A percentile compares a stretch with the other conserved stretches of the same genome.
Evolutionary conservation across 2,888 invertebrate genomes (phyloP).

Genomic region (Galeruca laticollis): DNA sequence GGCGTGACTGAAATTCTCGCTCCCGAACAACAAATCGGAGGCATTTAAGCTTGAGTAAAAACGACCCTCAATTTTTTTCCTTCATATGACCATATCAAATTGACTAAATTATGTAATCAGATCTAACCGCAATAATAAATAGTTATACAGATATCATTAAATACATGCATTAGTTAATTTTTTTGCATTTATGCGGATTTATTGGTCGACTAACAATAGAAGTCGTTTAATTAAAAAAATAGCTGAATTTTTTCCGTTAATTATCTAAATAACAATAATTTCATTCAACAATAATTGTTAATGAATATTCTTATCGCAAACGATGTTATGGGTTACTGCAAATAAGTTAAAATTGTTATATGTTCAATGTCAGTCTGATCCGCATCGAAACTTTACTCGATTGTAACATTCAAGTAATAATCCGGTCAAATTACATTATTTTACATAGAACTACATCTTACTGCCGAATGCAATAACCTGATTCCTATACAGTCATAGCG

Average conservation of each 20-base stretch:
- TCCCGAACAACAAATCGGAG: neutral
- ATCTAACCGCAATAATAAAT: conserved; percentile 7
- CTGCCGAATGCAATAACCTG: no score
- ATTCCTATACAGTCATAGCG: no score
- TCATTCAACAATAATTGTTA: neutral
- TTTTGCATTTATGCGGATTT: neutral
- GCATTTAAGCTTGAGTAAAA: neutral
- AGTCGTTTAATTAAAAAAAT: neutral
- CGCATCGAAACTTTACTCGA: no score
- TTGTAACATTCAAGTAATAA: no score
- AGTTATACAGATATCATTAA: neutral
- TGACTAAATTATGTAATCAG: neutral
- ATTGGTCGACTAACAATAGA: neutral
- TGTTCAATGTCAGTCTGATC: no score
- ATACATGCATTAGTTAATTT: neutral
- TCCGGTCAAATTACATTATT: no score
- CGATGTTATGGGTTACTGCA: no score
- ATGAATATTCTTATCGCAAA: no score
- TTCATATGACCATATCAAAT: conserved; percentile 1
- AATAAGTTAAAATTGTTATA: no score
- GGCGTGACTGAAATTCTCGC: neutral
- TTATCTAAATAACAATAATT: neutral
- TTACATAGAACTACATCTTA: no score
- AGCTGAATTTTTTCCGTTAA: neutral
- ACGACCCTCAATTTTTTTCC: conserved; percentile 1